Percentiles rank a stretch among this genome's conserved stretches.
phyloP scores from a whole-genome alignment of 2,888 invertebrate genomes.

The Volucella inflata region DNA sequence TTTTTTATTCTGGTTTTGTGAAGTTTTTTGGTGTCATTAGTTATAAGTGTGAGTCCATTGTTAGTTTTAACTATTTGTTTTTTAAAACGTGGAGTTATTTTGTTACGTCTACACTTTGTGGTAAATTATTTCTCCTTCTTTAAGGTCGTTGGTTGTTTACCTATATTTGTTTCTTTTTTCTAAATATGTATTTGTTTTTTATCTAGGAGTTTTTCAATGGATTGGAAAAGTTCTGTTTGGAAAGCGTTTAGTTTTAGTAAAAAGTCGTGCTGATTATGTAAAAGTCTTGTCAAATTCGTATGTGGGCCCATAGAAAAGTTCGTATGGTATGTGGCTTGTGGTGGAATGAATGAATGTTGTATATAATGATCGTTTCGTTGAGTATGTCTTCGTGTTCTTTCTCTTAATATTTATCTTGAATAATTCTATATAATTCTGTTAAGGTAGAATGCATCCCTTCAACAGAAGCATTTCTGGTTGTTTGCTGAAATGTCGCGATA shows the following conservation, averaged over 20 bases:
- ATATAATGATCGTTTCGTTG: slow-evolving; percentile 42
- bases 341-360: slow-evolving; percentile 53
- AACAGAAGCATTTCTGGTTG: slow-evolving; percentile 32
- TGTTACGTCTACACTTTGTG: slow-evolving; percentile 25
- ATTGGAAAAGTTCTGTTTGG: slow-evolving; percentile 13
- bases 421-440: slow-evolving; percentile 47
- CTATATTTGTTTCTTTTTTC: slow-evolving; percentile 37
- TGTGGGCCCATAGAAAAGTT: slow-evolving; percentile 43
- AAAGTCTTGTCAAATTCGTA: slow-evolving; percentile 12
- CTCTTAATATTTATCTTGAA: slow-evolving; percentile 25
- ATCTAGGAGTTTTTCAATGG: slow-evolving; percentile 14
- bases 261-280: slow-evolving; percentile 13
- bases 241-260: slow-evolving; percentile 27
- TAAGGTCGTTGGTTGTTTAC: slow-evolving; percentile 9
- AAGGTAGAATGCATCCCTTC: slow-evolving; percentile 42
- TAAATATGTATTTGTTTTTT: slow-evolving; percentile 17
- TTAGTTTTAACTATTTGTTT: no score
- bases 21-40: slow-evolving; percentile 28
- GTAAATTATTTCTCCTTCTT: slow-evolving; percentile 26
- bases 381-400: slow-evolving; percentile 51
- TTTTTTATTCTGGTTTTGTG: slow-evolving; percentile 21
- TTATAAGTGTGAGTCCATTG: slow-evolving; percentile 11
- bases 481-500: slow-evolving; percentile 38
- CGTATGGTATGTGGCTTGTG: slow-evolving; percentile 40
- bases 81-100: slow-evolving; percentile 21